Conservation (phyloP, 2,113 vertebrate genomes). For the Suricata suricatta region DNA sequence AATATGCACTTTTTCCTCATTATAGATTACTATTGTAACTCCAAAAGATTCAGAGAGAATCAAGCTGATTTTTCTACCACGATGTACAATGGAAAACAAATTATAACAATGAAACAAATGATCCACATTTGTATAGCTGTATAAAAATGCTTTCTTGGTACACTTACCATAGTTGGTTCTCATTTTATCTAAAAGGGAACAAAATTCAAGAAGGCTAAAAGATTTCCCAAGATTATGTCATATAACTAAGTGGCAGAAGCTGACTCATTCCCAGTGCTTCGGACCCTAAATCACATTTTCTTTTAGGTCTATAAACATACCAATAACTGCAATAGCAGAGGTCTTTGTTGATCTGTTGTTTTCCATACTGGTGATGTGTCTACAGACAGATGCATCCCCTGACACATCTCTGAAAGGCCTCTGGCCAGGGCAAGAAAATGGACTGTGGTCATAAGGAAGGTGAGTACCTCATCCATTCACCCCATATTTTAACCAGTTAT, state of each 20-base stretch:
- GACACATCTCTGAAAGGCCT: background rate
- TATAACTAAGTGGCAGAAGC: background rate
- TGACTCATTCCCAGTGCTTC: background rate
- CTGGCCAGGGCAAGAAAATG: background rate
- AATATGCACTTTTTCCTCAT: background rate
- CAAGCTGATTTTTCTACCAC: background rate
- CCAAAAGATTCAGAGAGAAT: background rate
- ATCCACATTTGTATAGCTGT: background rate
- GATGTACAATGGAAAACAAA: background rate
- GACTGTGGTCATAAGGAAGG: background rate
- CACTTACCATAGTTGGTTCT: background rate
- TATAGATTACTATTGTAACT: background rate
- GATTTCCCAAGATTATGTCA: background rate
- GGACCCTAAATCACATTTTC: background rate
- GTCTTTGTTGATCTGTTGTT: background rate
- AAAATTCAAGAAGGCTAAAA: constrained; percentile 2
- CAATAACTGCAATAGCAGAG: background rate
- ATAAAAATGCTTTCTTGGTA: background rate
- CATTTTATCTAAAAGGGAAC: constrained; percentile 23
- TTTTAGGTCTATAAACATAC: background rate
- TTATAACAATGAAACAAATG: constrained; percentile 11
- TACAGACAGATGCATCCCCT: background rate
- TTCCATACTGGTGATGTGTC: background rate
- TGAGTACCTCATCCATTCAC: background rate
- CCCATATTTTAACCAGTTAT: background rate